Conservation (phyloP, 2,797 vertebrate genomes). For the Babyrousa celebensis region DNA sequence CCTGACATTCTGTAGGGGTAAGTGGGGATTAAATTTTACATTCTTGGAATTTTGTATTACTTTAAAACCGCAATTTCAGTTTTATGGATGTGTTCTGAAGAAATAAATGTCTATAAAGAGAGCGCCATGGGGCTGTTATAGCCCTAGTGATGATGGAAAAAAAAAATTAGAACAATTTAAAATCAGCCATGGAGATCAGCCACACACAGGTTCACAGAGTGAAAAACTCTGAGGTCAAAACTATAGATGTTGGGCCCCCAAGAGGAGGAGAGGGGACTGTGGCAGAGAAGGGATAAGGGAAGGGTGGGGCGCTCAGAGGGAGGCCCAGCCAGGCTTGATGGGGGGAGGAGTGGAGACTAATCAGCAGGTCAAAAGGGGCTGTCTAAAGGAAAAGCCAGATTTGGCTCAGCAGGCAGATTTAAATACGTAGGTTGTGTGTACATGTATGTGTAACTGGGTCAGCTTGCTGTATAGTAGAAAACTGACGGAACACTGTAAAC, state of each 20-base stretch:
- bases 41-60: not conserved
- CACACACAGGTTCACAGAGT: not conserved
- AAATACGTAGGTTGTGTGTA: not conserved
- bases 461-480: too few species aligned
- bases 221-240: not conserved
- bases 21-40: not conserved
- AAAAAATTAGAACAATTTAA: conserved; percentile 25
- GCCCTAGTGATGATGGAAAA: not conserved
- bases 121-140: not conserved
- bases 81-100: conserved; percentile 20
- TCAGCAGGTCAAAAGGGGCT: not conserved
- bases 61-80: conserved; percentile 49
- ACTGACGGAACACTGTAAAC: too few species aligned
- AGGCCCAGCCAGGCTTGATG: not conserved
- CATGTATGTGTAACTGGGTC: too few species aligned
- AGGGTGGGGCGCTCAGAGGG: too few species aligned
- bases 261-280: not conserved
- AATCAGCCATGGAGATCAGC: not conserved
- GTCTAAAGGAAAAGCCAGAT: not conserved
- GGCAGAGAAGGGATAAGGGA: not conserved
- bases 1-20: not conserved
- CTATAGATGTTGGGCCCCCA: not conserved
- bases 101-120: not conserved
- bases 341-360: not conserved
- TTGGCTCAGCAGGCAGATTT: not conserved